Evolutionary conservation across 1,140 invertebrate species (phyloP).

Genomic region (Nixonia krombeini): DNA sequence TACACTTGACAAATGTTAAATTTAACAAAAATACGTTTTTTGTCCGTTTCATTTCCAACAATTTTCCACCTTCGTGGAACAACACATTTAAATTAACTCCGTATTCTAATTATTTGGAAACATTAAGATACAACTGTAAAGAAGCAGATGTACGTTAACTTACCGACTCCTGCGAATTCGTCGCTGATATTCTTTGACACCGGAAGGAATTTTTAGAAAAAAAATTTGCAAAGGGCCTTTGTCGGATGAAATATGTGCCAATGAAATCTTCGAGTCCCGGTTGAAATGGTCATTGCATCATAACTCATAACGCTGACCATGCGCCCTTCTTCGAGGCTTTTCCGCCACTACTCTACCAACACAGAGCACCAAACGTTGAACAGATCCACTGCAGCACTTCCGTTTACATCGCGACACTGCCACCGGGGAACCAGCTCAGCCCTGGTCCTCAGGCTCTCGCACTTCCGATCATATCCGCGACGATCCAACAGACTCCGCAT

Average conservation of each 20-base stretch:
- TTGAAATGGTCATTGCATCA: conserved; percentile 22
- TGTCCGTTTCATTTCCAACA: too few relatives aligned
- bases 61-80: too few relatives aligned
- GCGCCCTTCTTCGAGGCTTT: conserved; percentile 19
- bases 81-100: too few relatives aligned
- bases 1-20: too few relatives aligned
- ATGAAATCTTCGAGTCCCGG: conserved; percentile 11
- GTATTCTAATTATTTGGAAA: too few relatives aligned
- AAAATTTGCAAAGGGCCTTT: not conserved
- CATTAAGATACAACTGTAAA: too few relatives aligned
- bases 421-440: too few relatives aligned
- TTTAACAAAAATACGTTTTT: too few relatives aligned
- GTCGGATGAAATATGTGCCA: conserved; percentile 2
- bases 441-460: conserved; percentile 7
- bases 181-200: conserved; percentile 8
- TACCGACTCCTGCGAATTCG: conserved; percentile 13
- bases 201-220: not conserved
- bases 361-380: conserved; percentile 7
- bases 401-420: conserved; percentile 32
- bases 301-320: conserved; percentile 27
- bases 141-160: not conserved
- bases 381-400: conserved; percentile 8
- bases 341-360: conserved; percentile 19
- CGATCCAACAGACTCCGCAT: not conserved
- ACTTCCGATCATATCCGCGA: conserved; percentile 7